Percentiles rank a stretch among this genome's conserved stretches.
phyloP scores from a whole-genome alignment of 2,113 vertebrate genomes.

The Lophochroa leadbeateri region DNA sequence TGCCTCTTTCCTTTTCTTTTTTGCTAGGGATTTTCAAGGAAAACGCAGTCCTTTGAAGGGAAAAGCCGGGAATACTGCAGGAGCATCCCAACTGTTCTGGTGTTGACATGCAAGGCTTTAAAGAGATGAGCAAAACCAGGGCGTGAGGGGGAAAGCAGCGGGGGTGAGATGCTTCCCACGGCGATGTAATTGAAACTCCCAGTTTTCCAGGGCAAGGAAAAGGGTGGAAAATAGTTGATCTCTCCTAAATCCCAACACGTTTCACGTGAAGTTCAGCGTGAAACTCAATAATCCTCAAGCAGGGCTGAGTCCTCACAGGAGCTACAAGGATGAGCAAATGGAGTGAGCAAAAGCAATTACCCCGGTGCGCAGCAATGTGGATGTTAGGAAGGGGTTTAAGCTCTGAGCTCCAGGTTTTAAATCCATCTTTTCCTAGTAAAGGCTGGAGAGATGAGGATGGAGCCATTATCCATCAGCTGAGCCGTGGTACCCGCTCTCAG shows the following conservation, averaged over 20 bases:
- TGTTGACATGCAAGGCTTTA: neutral
- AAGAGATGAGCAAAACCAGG: neutral
- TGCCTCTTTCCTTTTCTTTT: neutral
- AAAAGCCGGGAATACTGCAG: accelerated
- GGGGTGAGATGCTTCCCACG: neutral
- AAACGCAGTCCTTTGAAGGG: neutral
- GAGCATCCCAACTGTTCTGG: neutral
- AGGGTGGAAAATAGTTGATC: neutral
- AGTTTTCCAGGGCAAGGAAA: neutral
- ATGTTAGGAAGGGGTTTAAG: neutral
- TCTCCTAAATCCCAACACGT: neutral
- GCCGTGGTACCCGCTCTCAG: neutral
- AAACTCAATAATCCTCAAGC: neutral
- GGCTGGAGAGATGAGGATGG: accelerated
- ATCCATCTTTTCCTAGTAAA: neutral
- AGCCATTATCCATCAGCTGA: neutral
- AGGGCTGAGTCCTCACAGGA: neutral
- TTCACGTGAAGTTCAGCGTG: neutral
- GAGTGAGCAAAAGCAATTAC: neutral
- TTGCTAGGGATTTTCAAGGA: neutral
- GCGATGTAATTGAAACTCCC: neutral
- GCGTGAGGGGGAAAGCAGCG: accelerated
- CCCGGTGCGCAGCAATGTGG: accelerated
- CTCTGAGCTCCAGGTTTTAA: neutral
- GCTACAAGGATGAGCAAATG: neutral